Evolutionary conservation across 2,113 vertebrate species (phyloP), one percentile per base, ranked within the genome.

Genomic region (Cephalopholis sonnerati): DNA sequence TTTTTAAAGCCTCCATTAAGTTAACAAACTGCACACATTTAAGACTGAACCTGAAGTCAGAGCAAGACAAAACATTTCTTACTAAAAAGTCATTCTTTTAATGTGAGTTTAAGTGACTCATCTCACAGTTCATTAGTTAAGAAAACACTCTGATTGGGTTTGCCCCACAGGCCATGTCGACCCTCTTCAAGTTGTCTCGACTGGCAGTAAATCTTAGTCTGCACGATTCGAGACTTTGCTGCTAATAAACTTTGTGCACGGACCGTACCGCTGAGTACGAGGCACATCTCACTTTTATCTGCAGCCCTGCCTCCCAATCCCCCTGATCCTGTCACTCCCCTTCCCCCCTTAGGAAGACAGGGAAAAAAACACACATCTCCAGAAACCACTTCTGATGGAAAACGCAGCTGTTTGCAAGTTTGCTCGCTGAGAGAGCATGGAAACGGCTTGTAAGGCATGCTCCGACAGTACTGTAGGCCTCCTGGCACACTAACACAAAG

Each of bases 371-470:
- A 75, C 55, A 79, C 58, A 70, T 76, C 73, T 88, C 73, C 55
- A 44, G 91, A 97, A 97, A 97, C 92, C 90, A 90, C 96, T 95
- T 94, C 94, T 96, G 95, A 96, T 96, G 95, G 96, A 96, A 97
- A 97, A 96, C 82, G 91, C 96, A 97, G 95, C 96, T 97, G 96
- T 95, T 95, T 95, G 96, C 94, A 96, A 96, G 95, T 96, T 96
- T 96, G 95, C 95, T 94, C 93, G 89, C 94, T 85, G 94, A 94
- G 93, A 89, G 94, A 96, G 95, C 76, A 70, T 89, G 89, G 88
- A 90, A 87, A 90, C 36, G 81, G 67, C 84, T 69, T 61, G 71
- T 84, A 62, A 83, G 81, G 73, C 85, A 83, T 61, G 81, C 83
- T 92, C 89, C 39, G 69, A 83, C 87, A 66, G 77, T 53, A 65